A percentile compares a stretch with the other conserved stretches of the same genome.
phyloP scores from a whole-genome alignment of 2,797 vertebrate species.

The Propithecus perrieri region DNA sequence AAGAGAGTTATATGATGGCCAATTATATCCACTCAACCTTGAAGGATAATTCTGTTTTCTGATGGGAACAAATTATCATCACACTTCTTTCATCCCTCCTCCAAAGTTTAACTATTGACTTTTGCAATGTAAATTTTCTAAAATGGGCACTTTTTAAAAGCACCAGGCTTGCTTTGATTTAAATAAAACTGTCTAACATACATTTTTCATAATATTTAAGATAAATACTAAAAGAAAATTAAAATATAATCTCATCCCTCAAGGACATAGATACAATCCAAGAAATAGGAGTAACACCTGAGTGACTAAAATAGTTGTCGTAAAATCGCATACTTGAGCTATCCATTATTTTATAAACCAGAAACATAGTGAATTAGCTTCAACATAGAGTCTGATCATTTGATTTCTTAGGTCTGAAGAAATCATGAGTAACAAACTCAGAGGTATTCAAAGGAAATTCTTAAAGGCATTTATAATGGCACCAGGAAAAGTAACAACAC shows the following conservation, averaged over 20 bases:
- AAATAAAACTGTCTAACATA: neutral
- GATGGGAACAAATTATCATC: constrained; percentile 86
- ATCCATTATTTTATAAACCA: neutral
- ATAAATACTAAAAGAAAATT: neutral
- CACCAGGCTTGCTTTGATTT: neutral
- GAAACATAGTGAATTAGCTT: neutral
- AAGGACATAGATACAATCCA: neutral
- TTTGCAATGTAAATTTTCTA: constrained; percentile 63
- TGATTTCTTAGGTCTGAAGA: neutral
- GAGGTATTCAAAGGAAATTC: neutral
- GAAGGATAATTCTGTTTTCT: constrained; percentile 89
- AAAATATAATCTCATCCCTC: neutral
- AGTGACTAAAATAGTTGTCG: neutral
- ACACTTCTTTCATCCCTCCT: constrained; percentile 69
- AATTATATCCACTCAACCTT: constrained; percentile 89
- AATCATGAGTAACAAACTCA: neutral
- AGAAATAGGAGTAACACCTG: neutral
- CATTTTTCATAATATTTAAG: neutral
- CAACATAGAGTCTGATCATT: neutral
- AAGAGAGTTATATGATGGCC: constrained; percentile 88
- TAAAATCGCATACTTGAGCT: neutral
- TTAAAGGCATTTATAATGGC: neutral
- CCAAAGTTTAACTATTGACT: constrained; percentile 71
- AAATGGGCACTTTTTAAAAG: neutral
- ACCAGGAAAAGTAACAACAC: neutral